Evolutionary conservation across 2,888 invertebrate genomes (phyloP).

Genomic region (Thumatha senex): DNA sequence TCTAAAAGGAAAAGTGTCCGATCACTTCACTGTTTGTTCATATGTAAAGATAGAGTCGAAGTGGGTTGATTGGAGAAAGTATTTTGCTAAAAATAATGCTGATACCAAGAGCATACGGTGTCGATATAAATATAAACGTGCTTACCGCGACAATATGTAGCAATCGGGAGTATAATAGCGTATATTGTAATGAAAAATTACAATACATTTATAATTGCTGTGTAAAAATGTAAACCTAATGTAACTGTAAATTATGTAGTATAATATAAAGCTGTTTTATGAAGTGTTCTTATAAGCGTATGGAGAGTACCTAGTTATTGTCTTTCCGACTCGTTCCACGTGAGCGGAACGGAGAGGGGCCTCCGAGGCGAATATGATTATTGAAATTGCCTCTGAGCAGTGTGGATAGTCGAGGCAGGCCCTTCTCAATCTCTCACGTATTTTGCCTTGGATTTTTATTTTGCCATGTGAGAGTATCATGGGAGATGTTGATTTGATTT

Average conservation of each 20-base stretch:
- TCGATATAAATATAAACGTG: slow-evolving; percentile 50
- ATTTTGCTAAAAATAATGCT: slow-evolving; percentile 58
- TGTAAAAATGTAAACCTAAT: slow-evolving; percentile 82
- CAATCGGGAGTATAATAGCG: slow-evolving; percentile 77
- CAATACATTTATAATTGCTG: slow-evolving; percentile 79
- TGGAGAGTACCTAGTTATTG: slow-evolving; percentile 55
- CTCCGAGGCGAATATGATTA: slow-evolving; percentile 21
- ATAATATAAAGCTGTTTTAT: slow-evolving; percentile 80
- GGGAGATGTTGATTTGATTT: slow-evolving; percentile 73
- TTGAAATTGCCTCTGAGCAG: slow-evolving; percentile 39
- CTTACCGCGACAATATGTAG: slow-evolving; percentile 83
- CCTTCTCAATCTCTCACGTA: slow-evolving; percentile 39
- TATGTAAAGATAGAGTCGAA: slow-evolving; percentile 29
- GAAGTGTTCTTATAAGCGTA: slow-evolving; percentile 82
- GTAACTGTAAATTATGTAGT: slow-evolving; percentile 82
- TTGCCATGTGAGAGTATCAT: slow-evolving; percentile 66
- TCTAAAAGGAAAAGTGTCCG: slow-evolving; percentile 52
- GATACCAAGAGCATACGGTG: slow-evolving; percentile 67
- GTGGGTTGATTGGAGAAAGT: slow-evolving; percentile 42
- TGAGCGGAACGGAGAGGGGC: slow-evolving; percentile 30
- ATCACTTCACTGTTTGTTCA: slow-evolving; percentile 50
- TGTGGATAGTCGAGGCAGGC: slow-evolving; percentile 32
- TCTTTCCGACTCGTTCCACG: slow-evolving; percentile 47
- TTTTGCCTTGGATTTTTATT: slow-evolving; percentile 71
- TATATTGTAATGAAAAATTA: slow-evolving; percentile 76